Evolutionary conservation across 1,140 invertebrate genomes (phyloP).

Genomic region (Helicoverpa zea): DNA sequence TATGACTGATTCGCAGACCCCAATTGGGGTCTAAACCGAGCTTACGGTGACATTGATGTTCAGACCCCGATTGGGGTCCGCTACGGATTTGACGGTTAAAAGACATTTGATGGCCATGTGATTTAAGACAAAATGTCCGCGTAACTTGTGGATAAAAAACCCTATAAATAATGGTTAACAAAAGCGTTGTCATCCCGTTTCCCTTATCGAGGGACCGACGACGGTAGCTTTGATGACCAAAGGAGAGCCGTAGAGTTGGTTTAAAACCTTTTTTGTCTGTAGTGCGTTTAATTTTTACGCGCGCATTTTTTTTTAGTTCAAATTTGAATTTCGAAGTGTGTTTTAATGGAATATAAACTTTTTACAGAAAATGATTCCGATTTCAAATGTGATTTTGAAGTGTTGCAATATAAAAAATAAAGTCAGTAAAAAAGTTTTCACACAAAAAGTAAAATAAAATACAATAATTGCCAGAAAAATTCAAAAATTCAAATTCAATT

Average conservation of each 20-base stretch:
- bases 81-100: too few relatives aligned
- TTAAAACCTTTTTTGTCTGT: neutral
- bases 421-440: neutral
- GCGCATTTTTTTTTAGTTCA: neutral
- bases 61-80: too few relatives aligned
- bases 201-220: conserved; percentile 72
- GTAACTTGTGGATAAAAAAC: conserved; percentile 71
- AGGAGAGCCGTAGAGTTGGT: conserved; percentile 63
- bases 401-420: too few relatives aligned
- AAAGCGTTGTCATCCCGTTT: conserved; percentile 82
- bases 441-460: neutral
- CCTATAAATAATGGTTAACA: conserved; percentile 84
- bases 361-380: too few relatives aligned
- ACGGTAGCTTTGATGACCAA: conserved; percentile 71
- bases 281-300: too few relatives aligned
- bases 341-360: too few relatives aligned
- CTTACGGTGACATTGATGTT: too few relatives aligned
- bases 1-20: too few relatives aligned
- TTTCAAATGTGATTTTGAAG: too few relatives aligned
- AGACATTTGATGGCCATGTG: conserved; percentile 56
- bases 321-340: neutral
- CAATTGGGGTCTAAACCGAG: too few relatives aligned
- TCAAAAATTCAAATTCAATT: too few relatives aligned
- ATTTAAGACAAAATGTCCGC: conserved; percentile 77
- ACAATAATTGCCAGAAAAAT: neutral